phyloP scores from a whole-genome alignment of 2,113 vertebrate species.

The Callipepla californica region DNA sequence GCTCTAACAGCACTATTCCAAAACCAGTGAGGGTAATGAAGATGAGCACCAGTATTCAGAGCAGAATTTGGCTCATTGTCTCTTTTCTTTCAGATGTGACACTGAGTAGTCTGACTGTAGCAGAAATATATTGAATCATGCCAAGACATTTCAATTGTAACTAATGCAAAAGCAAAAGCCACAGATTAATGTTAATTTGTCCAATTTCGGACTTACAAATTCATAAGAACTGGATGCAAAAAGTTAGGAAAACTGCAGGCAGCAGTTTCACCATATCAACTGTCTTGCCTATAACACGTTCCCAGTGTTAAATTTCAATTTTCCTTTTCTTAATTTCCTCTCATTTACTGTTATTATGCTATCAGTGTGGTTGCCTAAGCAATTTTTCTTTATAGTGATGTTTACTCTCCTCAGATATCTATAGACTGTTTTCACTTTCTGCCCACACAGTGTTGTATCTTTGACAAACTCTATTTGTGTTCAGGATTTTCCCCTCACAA shows the following conservation, averaged over 20 bases:
- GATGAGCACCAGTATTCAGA: neutral
- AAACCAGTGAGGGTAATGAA: neutral
- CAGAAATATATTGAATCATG: neutral
- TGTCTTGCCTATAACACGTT: neutral
- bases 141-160: conserved; percentile 16
- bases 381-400: neutral
- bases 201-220: neutral
- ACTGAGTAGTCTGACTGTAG: neutral
- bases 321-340: conserved; percentile 28
- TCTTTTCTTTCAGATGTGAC: neutral
- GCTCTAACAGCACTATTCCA: neutral
- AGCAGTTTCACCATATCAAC: neutral
- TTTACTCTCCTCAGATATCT: conserved; percentile 18
- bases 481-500: neutral
- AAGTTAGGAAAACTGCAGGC: neutral
- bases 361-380: neutral
- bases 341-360: neutral
- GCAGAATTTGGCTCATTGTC: neutral
- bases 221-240: neutral
- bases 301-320: neutral
- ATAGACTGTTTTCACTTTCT: conserved; percentile 10
- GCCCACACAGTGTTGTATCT: neutral
- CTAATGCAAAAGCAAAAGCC: neutral
- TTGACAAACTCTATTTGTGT: neutral
- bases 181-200: neutral